A percentile compares a stretch with the other conserved stretches of the same genome.
These are phyloP conservation scores for Chondrilla cf. caribensis DNA, from an alignment of 37 sponge, comb jelly and placozoan genomes.

Conservation along the genomic window DNA sequence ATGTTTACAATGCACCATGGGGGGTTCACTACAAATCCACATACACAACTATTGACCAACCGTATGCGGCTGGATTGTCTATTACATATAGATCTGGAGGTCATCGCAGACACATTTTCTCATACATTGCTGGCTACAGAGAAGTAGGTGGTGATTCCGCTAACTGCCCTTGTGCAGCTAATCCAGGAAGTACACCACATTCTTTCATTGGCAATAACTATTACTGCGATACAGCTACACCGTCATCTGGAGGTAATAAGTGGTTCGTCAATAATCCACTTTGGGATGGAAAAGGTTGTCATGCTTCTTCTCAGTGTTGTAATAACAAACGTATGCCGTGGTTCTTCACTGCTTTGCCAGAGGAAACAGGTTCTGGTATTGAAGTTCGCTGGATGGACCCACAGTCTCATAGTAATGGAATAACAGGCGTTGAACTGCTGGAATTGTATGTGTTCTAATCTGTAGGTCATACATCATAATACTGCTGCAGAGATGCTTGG, in stretches of 20 bases:
- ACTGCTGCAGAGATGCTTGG: too few species aligned
- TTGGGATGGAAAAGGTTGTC: neutral
- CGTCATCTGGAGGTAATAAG: neutral
- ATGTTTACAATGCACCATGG: neutral
- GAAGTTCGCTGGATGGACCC: slow-evolving; percentile 19
- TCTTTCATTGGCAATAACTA: slow-evolving; percentile 3
- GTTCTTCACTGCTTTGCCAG: neutral
- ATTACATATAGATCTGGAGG: neutral
- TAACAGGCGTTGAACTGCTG: too few species aligned
- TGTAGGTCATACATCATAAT: too few species aligned
- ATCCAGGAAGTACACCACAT: neutral
- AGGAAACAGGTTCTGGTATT: neutral
- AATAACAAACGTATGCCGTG: neutral
- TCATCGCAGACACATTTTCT: neutral
- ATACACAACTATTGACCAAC: neutral
- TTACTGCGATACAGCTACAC: neutral
- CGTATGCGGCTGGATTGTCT: neutral
- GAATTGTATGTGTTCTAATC: too few species aligned
- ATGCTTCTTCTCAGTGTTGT: neutral
- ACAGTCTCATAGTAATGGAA: neutral
- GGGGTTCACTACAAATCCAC: neutral
- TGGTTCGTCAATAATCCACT: neutral
- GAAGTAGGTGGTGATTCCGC: neutral
- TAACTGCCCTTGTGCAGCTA: slow-evolving; percentile 12
- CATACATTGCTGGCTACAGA: slow-evolving; percentile 1